Evolutionary conservation across 2,888 invertebrate genomes (phyloP), one percentile per base, ranked within the genome.

Genomic region (Leucoma salicis): DNA sequence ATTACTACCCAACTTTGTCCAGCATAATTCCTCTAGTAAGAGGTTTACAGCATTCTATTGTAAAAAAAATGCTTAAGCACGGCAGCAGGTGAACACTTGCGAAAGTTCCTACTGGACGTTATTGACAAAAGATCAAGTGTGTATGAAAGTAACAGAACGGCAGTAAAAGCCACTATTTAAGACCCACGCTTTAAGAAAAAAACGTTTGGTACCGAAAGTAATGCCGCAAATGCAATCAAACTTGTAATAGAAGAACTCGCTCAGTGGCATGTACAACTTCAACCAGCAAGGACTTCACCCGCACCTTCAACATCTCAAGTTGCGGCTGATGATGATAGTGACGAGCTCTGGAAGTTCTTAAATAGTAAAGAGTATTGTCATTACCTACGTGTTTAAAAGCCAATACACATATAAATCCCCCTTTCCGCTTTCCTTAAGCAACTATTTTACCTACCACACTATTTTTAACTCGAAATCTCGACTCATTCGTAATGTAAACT

Each of bases 1-100:
- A 68, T 42, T 48, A 13, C 18, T 66, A 46, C 27, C 46, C 46
- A 11, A 42, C 27, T 14, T 24, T 42, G 15, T 41, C 37, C 15
- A n/a, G 8, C 8, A 16, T 28, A 6, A 36, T 36, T 28, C 35
- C 35, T 12, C 15, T 36, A 28, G 28, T 35, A 27, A 27, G 27
- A 16, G 18, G 18, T 12, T 11, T 33, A 33, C 33, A 18, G 18
- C n/a, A 18, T 18, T 12, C 33, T 16, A 16, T 33, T 6, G 12
- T 18, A 18, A 33, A 18, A 11, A n/a, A 32, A 33, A 11, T 11
- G 7, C 5, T 16, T 16, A 11, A 12, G 7, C 6, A 33, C 33
- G 2, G 16, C 10, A 32, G 11, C 4, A 11, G 32, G 16, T 11
- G 11, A 36, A 21, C 16, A 32, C 18, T 24, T 35, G 10, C 16